Evolutionary conservation across 2,113 vertebrate genomes (phyloP).

Genomic region (Phocoena sinus): DNA sequence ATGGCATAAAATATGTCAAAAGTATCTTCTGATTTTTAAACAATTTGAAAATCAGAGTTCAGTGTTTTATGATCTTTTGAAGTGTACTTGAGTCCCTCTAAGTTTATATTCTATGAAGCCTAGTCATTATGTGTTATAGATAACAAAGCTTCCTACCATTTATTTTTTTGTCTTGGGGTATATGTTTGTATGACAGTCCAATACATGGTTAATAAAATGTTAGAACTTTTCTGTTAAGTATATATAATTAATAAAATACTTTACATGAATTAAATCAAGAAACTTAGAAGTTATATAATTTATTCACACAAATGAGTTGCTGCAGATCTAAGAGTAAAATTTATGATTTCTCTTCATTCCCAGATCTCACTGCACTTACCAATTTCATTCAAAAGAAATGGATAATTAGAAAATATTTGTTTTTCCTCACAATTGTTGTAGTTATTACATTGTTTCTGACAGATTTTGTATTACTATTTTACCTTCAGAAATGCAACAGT

Average conservation of each 20-base stretch:
- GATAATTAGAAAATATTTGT: not conserved
- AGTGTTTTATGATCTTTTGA: not conserved
- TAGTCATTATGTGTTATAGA: not conserved
- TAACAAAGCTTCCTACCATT: not conserved
- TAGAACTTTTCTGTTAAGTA: not conserved
- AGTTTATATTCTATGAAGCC: not conserved
- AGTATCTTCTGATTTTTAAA: constrained; percentile 22
- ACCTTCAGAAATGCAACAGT: not conserved
- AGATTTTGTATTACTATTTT: not conserved
- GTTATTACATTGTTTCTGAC: not conserved
- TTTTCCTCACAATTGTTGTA: not conserved
- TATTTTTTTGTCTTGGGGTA: not conserved
- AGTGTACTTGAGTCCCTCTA: not conserved
- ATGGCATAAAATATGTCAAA: not conserved
- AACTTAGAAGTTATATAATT: not conserved
- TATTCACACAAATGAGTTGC: not conserved
- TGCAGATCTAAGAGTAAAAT: not conserved
- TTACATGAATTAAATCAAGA: not conserved
- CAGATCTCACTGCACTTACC: not conserved
- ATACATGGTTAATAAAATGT: not conserved
- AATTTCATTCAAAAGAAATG: not conserved
- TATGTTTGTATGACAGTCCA: not conserved
- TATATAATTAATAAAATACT: not conserved
- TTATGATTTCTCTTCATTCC: not conserved
- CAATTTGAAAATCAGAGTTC: not conserved